Conservation (phyloP, 2,888 invertebrate species). For the Dicyrtoma fusca region DNA sequence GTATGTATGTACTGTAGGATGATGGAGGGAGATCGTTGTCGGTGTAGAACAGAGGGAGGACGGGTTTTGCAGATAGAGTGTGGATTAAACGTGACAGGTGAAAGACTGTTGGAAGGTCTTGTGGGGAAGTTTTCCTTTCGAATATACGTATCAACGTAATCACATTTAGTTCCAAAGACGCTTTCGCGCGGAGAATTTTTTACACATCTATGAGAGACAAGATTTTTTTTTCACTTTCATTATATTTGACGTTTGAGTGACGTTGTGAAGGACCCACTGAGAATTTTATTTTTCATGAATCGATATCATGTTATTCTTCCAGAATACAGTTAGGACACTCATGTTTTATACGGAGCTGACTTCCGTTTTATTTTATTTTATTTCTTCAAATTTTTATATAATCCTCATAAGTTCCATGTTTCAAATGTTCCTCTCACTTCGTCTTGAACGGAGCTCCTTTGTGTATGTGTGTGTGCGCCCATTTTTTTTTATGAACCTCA, state of each 20-base stretch:
- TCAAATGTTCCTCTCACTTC: slow-evolving; percentile 7
- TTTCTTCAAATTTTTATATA: not conserved
- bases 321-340: no score
- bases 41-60: not conserved
- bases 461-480: not conserved
- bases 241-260: slow-evolving; percentile 41
- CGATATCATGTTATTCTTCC: slow-evolving; percentile 24
- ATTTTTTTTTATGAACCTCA: slow-evolving; percentile 15
- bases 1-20: not conserved
- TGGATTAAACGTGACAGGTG: slow-evolving; percentile 40
- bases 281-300: slow-evolving; percentile 40
- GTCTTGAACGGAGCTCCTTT: not conserved
- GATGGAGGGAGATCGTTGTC: not conserved
- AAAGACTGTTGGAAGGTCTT: slow-evolving; percentile 40
- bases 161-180: slow-evolving; percentile 41
- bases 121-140: slow-evolving; percentile 35
- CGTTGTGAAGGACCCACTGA: slow-evolving; percentile 35
- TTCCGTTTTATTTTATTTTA: not conserved
- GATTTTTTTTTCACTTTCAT: slow-evolving; percentile 39
- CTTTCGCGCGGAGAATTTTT: slow-evolving; percentile 38
- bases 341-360: not conserved
- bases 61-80: slow-evolving; percentile 8
- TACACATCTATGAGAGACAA: slow-evolving; percentile 38
- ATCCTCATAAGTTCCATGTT: not conserved
- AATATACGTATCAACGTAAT: slow-evolving; percentile 40